Conservation (phyloP, 2,113 vertebrate species). For the Gopherus flavomarginatus region DNA sequence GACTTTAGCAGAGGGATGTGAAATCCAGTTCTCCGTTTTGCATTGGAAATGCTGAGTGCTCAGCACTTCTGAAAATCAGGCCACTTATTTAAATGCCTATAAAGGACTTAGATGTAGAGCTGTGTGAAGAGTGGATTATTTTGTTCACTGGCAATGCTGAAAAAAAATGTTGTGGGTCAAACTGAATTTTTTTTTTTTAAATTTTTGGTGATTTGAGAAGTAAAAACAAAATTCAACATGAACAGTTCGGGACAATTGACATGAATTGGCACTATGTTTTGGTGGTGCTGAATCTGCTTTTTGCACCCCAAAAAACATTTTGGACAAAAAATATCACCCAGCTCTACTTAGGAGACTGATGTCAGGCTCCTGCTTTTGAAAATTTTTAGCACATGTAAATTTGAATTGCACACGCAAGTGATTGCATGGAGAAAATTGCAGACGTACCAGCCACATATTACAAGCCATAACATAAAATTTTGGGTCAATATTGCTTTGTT, state of each 20-base stretch:
- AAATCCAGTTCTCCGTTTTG: constrained; percentile 15
- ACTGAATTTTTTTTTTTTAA: neutral
- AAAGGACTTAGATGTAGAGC: neutral
- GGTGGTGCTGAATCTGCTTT: neutral
- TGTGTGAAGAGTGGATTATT: neutral
- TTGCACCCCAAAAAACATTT: neutral
- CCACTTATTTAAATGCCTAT: neutral
- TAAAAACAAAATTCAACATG: neutral
- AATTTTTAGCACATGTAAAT: neutral
- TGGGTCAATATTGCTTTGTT: neutral
- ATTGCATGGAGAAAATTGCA: neutral
- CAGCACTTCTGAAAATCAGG: neutral
- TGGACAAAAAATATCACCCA: neutral
- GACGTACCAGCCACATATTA: neutral
- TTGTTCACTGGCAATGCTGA: neutral
- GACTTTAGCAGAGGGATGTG: neutral
- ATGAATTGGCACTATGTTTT: neutral
- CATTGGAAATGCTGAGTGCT: neutral
- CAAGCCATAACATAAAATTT: neutral
- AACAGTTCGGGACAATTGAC: neutral
- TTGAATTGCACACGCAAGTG: neutral
- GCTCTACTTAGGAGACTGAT: neutral
- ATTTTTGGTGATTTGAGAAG: neutral
- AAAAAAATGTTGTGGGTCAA: neutral
- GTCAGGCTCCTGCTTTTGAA: neutral